Percentiles rank a stretch among this genome's conserved stretches.
Evolutionary conservation across 2,797 vertebrate genomes (phyloP).

Genomic region (Danio albolineatus): DNA sequence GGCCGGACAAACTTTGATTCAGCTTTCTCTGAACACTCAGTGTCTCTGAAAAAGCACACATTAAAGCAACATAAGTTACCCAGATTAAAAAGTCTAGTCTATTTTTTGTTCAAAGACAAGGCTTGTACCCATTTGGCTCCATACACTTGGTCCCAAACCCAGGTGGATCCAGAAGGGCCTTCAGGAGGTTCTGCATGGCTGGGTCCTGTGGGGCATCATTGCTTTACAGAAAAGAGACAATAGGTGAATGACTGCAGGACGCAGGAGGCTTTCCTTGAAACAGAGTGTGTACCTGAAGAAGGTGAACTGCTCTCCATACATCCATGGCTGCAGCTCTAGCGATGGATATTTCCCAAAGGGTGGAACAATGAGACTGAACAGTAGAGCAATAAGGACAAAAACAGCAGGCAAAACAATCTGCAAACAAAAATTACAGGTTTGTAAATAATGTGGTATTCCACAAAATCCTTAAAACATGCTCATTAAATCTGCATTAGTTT

Average conservation of each 20-base stretch:
- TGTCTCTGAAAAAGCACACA: slow-evolving; percentile 60
- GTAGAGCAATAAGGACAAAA: slow-evolving; percentile 87
- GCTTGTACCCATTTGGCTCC: slow-evolving; percentile 70
- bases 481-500: background rate
- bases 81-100: background rate
- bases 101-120: background rate
- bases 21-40: slow-evolving; percentile 61
- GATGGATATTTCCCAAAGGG: slow-evolving; percentile 85
- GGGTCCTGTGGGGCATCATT: slow-evolving; percentile 80
- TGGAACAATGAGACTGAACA: slow-evolving; percentile 88
- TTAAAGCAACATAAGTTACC: background rate
- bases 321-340: slow-evolving; percentile 84
- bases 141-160: slow-evolving; percentile 83
- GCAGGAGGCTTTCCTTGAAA: background rate
- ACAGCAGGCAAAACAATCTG: slow-evolving; percentile 89
- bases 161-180: slow-evolving; percentile 79
- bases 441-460: background rate
- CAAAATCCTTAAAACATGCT: background rate
- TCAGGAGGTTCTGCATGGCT: slow-evolving; percentile 71
- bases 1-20: slow-evolving; percentile 69
- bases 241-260: background rate
- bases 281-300: slow-evolving; percentile 90
- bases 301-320: slow-evolving; percentile 89
- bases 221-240: slow-evolving; percentile 66
- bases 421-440: background rate